phyloP scores from a whole-genome alignment of 2,888 invertebrate species.

The Hemaris fuciformis region DNA sequence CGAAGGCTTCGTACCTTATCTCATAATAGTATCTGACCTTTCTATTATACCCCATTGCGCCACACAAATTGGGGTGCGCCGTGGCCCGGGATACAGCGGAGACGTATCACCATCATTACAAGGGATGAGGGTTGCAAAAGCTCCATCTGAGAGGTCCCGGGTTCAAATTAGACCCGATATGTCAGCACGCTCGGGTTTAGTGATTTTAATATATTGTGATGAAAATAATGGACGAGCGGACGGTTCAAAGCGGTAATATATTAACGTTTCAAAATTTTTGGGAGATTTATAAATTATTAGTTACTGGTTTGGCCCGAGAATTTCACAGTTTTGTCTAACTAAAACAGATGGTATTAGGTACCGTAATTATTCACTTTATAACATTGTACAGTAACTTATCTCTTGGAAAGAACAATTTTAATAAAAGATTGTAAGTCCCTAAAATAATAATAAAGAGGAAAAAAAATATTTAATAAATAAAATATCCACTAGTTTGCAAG shows the following conservation, averaged over 20 bases:
- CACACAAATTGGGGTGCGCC: conserved; percentile 14
- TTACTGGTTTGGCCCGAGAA: neutral
- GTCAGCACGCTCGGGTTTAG: neutral
- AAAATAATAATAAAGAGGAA: too few species aligned
- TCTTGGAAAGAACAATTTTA: too few species aligned
- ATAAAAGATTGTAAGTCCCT: too few species aligned
- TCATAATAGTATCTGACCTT: conserved; percentile 1
- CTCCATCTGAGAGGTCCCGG: conserved; percentile 5
- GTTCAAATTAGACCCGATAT: conserved; percentile 9
- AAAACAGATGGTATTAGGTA: too few species aligned
- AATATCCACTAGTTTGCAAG: too few species aligned
- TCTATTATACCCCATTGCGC: conserved; percentile 17
- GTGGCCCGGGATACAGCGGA: neutral
- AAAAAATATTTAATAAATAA: too few species aligned
- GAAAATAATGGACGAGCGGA: neutral
- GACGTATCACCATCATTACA: conserved; percentile 12
- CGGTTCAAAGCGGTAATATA: neutral
- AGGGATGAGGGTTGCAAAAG: conserved; percentile 1
- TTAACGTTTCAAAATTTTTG: neutral
- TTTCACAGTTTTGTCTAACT: too few species aligned
- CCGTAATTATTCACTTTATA: too few species aligned
- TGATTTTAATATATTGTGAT: conserved; percentile 6
- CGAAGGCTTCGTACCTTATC: neutral
- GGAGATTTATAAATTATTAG: neutral
- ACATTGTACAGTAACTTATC: too few species aligned